Base-by-base conservation (phyloP, 2,113 vertebrate species). In the Myxocyprinus asiaticus region DNA sequence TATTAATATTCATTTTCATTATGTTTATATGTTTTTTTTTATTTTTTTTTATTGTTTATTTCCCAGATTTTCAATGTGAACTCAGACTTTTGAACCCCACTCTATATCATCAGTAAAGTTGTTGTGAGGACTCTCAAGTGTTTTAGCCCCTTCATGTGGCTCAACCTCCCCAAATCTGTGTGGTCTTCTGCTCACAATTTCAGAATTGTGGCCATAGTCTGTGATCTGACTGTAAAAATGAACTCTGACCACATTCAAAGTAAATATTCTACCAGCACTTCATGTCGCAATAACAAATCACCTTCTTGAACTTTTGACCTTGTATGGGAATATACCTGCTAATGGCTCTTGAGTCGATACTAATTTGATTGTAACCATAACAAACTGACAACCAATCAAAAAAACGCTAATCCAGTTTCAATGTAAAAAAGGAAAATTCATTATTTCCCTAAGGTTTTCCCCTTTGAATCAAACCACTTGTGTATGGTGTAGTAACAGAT, bases 101-200 rank as follows among this genome's bases (percentile, higher is more conserved):
- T 53, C 58, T 53, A 7, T 15, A 12, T 14, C 65, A 76, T 53
- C 12, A 5, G n/a, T 61, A 48, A 62, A 62, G 56, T 61, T 15
- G 61, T 74, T 69, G 61, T 76, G 67, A 69, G 66, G 67, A n/a
- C 56, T 66, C 47, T 56, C 70, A 11, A 76, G 5, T 67, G 33
- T 47, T 33, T n/a, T 11, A 67, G 50, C 53, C 17, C 45, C 51
- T 50, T 55, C 6, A 64, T 70, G 69, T 22, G 69, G 67, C 67
- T 47, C 75, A 62, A 45, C 45, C 5, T 67, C 45, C 15, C 10
- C 15, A 63, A 33, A n/a, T 71, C 66, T 76, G 59, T 75, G 82
- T 79, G 77, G 77, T 80, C 81, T 55, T 76, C 3, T 47, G 51
- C 78, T 65, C 58, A 63, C 6, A 68, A 48, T 65, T 43, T 80